A percentile compares a stretch with the other conserved stretches of the same genome.
phyloP scores from a whole-genome alignment of 2,888 invertebrate species.

The Pemphredon lugubris region DNA sequence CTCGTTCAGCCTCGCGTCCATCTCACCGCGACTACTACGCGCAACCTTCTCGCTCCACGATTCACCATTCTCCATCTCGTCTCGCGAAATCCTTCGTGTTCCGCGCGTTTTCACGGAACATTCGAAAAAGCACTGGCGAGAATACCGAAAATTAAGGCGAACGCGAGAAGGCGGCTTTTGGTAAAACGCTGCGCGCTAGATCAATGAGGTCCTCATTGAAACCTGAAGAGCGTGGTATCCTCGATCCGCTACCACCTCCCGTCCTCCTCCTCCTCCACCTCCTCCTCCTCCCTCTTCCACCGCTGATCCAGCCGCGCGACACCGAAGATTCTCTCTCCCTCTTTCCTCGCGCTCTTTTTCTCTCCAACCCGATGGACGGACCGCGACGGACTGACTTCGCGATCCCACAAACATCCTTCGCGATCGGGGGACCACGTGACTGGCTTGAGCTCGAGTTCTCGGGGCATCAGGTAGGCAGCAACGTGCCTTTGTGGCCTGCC shows the following conservation, averaged over 20 bases:
- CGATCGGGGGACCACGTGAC: slow-evolving; percentile 77
- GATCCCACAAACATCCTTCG: slow-evolving; percentile 78
- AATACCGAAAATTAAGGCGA: background rate
- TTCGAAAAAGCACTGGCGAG: background rate
- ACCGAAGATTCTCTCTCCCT: too few relatives aligned
- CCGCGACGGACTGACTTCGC: slow-evolving; percentile 74
- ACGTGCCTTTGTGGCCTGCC: slow-evolving; percentile 37
- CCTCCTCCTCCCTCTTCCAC: slow-evolving; percentile 14
- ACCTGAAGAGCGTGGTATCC: slow-evolving; percentile 45
- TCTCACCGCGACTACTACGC: too few relatives aligned
- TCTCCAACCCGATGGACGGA: slow-evolving; percentile 65
- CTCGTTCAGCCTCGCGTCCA: too few relatives aligned
- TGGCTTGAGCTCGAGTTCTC: slow-evolving; percentile 64
- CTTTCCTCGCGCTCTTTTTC: slow-evolving; percentile 10
- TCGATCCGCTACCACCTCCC: slow-evolving; percentile 50
- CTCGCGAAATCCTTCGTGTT: too few relatives aligned
- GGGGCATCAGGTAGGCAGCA: slow-evolving; percentile 70
- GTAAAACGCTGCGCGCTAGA: slow-evolving; percentile 28
- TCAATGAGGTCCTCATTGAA: slow-evolving; percentile 38
- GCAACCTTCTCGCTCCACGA: too few relatives aligned
- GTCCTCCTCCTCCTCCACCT: slow-evolving; percentile 21
- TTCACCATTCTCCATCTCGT: too few relatives aligned
- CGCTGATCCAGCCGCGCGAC: too few relatives aligned
- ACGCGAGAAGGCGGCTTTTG: slow-evolving; percentile 6
- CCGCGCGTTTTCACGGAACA: background rate